phyloP scores from a whole-genome alignment of 2,888 invertebrate genomes.

The Volucella zonaria region DNA sequence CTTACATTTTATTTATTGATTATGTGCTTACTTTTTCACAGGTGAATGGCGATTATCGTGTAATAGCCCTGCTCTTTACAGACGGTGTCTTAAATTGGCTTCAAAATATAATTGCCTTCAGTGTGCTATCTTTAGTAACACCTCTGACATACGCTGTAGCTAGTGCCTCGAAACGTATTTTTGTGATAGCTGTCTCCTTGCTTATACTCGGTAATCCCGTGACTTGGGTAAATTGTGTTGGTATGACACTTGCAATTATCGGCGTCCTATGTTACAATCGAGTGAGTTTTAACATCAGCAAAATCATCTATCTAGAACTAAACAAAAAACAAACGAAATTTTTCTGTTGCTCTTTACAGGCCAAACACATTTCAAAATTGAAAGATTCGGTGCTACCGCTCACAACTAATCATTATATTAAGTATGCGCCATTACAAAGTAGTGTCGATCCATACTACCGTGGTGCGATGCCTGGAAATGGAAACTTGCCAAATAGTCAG shows the following conservation, averaged over 20 bases:
- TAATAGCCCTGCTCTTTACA: conserved; percentile 86
- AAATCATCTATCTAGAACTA: background rate
- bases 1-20: background rate
- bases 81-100: conserved; percentile 96
- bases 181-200: conserved; percentile 94
- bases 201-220: conserved; percentile 95
- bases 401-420: conserved; percentile 81
- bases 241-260: conserved; percentile 94
- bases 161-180: conserved; percentile 96
- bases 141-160: conserved; percentile 98
- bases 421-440: conserved; percentile 79
- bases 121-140: conserved; percentile 94
- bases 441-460: conserved; percentile 78
- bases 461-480: conserved; percentile 75
- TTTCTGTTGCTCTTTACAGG: conserved; percentile 82
- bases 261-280: conserved; percentile 96
- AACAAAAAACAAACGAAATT: background rate
- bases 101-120: conserved; percentile 97
- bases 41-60: conserved; percentile 84
- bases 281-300: conserved; percentile 81
- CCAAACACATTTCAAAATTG: conserved; percentile 87
- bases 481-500: conserved; percentile 74
- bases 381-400: conserved; percentile 85
- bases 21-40: conserved; percentile 77
- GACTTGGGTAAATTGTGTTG: conserved; percentile 91